A percentile compares a stretch with the other conserved stretches of the same genome.
phyloP scores from a whole-genome alignment of 2,888 invertebrate genomes.

The Drosophila dives region DNA sequence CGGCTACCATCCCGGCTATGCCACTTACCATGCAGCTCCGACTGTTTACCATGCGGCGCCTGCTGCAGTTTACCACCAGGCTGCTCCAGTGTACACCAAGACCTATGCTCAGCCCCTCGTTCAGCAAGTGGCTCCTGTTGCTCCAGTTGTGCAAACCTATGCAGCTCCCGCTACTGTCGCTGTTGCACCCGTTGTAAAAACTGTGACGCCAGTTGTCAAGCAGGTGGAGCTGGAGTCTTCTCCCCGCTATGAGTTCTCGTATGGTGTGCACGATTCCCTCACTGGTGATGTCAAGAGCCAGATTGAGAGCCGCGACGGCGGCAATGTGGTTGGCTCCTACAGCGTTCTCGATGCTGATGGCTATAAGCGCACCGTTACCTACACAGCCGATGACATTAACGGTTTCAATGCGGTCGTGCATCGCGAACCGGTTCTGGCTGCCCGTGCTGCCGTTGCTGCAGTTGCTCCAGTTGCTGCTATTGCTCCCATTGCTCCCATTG shows the following conservation, averaged over 20 bases:
- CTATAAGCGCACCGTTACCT: constrained; percentile 86
- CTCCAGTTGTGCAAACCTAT: constrained; percentile 34
- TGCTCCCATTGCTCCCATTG: constrained; percentile 43
- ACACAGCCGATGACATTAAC: constrained; percentile 86
- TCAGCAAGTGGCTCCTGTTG: constrained; percentile 51
- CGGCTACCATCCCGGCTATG: constrained; percentile 72
- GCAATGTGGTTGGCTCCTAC: constrained; percentile 86
- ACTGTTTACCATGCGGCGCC: constrained; percentile 54
- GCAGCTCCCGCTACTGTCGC: constrained; percentile 33
- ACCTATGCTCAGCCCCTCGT: constrained; percentile 57
- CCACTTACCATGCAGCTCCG: constrained; percentile 69
- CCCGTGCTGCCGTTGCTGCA: constrained; percentile 56
- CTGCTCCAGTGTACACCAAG: constrained; percentile 47
- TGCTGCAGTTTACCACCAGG: constrained; percentile 44
- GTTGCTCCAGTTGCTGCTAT: constrained; percentile 26
- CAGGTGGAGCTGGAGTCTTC: constrained; percentile 78
- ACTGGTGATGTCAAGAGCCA: constrained; percentile 86
- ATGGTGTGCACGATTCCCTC: constrained; percentile 85
- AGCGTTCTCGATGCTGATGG: constrained; percentile 86
- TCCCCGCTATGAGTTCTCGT: constrained; percentile 85
- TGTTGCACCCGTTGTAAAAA: constrained; percentile 42
- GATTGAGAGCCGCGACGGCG: constrained; percentile 86
- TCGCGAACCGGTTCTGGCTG: constrained; percentile 84
- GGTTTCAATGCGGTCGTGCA: constrained; percentile 87
- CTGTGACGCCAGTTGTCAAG: constrained; percentile 54